Evolutionary conservation across 1,140 invertebrate species (phyloP).

Genomic region (Caerostris extrusa): DNA sequence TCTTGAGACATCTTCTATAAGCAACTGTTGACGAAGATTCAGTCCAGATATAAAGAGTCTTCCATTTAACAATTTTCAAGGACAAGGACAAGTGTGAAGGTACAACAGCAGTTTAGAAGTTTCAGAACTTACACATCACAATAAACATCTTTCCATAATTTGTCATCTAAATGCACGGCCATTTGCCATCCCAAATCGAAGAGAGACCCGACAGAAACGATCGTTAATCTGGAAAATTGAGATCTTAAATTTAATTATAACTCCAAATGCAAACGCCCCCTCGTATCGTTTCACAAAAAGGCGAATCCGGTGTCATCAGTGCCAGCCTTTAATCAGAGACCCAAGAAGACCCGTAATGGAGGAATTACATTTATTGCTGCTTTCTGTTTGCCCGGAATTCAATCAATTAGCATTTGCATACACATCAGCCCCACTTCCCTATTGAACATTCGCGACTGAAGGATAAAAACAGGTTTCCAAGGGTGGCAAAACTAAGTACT

Average conservation of each 20-base stretch:
- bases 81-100: too few relatives aligned
- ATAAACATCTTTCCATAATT: too few relatives aligned
- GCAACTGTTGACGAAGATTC: too few relatives aligned
- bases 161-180: too few relatives aligned
- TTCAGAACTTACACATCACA: too few relatives aligned
- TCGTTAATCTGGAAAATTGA: conserved; percentile 15
- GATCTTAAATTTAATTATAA: conserved; percentile 7
- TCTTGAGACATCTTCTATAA: too few relatives aligned
- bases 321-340: background rate
- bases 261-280: background rate
- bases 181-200: too few relatives aligned
- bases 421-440: background rate
- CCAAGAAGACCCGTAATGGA: background rate
- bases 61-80: too few relatives aligned
- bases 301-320: background rate
- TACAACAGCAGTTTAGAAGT: too few relatives aligned
- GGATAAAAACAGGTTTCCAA: background rate
- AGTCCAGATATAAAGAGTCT: too few relatives aligned
- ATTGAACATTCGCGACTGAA: background rate
- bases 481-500: background rate
- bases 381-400: background rate
- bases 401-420: conserved; percentile 4
- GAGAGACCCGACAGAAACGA: too few relatives aligned
- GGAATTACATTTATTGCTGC: background rate
- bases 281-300: background rate